These are phyloP conservation scores for Megathymus violae DNA, from an alignment of 1,140 invertebrate genomes.

Conservation along the genomic window DNA sequence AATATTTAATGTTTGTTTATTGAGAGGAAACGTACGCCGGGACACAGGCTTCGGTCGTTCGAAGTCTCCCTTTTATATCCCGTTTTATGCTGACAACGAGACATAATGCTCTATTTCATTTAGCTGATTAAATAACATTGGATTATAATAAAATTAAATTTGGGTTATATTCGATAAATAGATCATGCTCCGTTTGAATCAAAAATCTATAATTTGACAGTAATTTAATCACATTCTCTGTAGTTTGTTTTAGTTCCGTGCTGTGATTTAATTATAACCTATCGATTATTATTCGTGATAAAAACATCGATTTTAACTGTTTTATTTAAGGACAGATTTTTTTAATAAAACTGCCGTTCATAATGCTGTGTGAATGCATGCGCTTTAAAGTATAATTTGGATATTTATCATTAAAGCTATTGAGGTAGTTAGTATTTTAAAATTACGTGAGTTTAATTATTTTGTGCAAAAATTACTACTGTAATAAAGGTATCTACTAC, in stretches of 20 bases:
- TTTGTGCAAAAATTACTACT: too few relatives aligned
- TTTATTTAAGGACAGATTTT: background rate
- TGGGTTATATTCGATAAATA: conserved; percentile 10
- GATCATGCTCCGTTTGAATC: conserved; percentile 8
- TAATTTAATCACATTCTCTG: background rate
- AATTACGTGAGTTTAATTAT: too few relatives aligned
- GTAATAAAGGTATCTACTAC: background rate
- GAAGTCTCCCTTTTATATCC: conserved; percentile 62
- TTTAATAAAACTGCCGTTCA: too few relatives aligned
- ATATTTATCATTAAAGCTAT: too few relatives aligned
- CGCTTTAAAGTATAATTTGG: too few relatives aligned
- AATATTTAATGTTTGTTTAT: conserved; percentile 77
- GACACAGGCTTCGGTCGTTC: too few relatives aligned
- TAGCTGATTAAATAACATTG: conserved; percentile 39
- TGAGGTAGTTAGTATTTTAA: too few relatives aligned
- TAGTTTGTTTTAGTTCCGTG: background rate
- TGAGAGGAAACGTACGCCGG: conserved; percentile 55
- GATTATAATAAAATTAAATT: conserved; percentile 19
- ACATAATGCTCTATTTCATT: conserved; percentile 49
- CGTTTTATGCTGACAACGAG: conserved; percentile 41
- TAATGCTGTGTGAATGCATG: too few relatives aligned
- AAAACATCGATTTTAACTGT: too few relatives aligned
- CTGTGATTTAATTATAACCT: background rate
- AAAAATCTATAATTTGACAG: background rate
- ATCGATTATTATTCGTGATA: too few relatives aligned